Evolutionary conservation across 2,797 vertebrate species (phyloP).

Genomic region (Phataginus tricuspis): DNA sequence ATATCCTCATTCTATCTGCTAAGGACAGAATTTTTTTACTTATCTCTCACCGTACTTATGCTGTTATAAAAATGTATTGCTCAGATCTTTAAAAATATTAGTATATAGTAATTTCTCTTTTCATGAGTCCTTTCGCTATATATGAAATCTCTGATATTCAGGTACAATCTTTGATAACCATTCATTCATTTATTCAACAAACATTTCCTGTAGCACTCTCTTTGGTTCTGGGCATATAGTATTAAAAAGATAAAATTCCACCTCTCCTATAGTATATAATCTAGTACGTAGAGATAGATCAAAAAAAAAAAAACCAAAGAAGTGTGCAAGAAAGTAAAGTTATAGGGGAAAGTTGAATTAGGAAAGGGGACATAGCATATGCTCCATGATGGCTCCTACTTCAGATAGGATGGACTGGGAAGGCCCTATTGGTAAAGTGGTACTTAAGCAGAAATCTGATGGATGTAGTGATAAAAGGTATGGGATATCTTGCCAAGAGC

Average conservation of each 20-base stretch:
- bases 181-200: not conserved
- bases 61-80: not conserved
- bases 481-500: not conserved
- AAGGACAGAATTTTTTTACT: not conserved
- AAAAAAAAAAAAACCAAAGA: not conserved
- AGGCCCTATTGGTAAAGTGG: not conserved
- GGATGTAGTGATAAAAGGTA: not conserved
- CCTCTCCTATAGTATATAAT: not conserved
- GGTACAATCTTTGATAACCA: not conserved
- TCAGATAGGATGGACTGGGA: not conserved
- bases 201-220: not conserved
- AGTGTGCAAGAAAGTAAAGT: not conserved
- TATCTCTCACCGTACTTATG: not conserved
- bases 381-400: not conserved
- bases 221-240: not conserved
- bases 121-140: not conserved
- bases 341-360: not conserved
- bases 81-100: not conserved
- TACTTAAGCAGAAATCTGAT: not conserved
- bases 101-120: not conserved
- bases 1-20: not conserved
- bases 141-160: not conserved
- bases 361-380: not conserved
- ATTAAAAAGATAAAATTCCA: not conserved
- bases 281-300: not conserved